phyloP scores from a whole-genome alignment of 1,140 invertebrate species.

The Charaxes varanes region DNA sequence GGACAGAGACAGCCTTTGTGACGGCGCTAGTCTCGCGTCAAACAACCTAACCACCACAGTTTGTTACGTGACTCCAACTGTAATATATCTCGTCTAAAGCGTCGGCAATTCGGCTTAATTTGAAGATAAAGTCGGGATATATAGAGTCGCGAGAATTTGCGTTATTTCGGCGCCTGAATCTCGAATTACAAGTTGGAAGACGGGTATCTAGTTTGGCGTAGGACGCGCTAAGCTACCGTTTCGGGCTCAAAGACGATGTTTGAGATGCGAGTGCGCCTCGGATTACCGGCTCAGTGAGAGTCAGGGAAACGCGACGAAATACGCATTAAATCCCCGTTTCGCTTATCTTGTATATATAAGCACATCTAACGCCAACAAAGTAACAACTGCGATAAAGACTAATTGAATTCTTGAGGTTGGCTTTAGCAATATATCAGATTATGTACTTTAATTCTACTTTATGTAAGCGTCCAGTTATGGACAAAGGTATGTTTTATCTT shows the following conservation, averaged over 20 bases:
- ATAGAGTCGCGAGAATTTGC: constrained; percentile 57
- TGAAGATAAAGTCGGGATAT: constrained; percentile 9
- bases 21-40: constrained; percentile 41
- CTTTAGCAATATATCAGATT: background rate
- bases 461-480: background rate
- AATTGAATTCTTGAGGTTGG: constrained; percentile 16
- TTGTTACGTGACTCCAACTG: constrained; percentile 22
- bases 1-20: constrained; percentile 43
- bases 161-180: constrained; percentile 62
- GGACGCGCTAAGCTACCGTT: constrained; percentile 61
- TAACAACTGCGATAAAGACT: constrained; percentile 27
- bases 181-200: constrained; percentile 65
- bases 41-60: constrained; percentile 30
- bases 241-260: constrained; percentile 51
- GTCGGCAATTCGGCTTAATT: constrained; percentile 15
- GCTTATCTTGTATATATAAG: constrained; percentile 43
- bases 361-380: constrained; percentile 20
- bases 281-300: constrained; percentile 50
- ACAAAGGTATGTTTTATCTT: too few relatives aligned
- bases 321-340: constrained; percentile 56
- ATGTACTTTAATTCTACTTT: background rate
- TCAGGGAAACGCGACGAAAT: constrained; percentile 50
- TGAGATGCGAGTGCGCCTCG: constrained; percentile 50
- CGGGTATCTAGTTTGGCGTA: constrained; percentile 53
- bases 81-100: background rate